Evolutionary conservation across 2,797 vertebrate species (phyloP).

Genomic region (Parauchenoglanis punctatus): DNA sequence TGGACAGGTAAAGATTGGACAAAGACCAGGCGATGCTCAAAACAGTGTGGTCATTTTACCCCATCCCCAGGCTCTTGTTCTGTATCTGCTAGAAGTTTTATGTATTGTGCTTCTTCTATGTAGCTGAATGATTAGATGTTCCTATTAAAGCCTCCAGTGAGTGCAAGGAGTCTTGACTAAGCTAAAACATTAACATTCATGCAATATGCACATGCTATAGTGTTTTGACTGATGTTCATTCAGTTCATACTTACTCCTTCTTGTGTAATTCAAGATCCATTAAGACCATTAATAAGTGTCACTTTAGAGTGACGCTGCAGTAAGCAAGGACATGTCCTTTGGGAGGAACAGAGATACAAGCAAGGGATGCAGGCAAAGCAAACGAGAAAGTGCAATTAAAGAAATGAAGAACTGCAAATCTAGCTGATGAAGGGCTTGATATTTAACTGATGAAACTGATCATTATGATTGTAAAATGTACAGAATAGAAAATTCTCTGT

Average conservation of each 20-base stretch:
- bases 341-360: neutral
- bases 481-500: neutral
- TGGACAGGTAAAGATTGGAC: neutral
- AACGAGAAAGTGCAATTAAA: neutral
- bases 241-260: neutral
- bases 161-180: neutral
- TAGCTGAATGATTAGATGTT: no score
- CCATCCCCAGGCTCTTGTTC: neutral
- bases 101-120: neutral
- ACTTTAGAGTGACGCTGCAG: neutral
- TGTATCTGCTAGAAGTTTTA: neutral
- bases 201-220: neutral
- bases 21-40: neutral
- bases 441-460: neutral
- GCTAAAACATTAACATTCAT: neutral
- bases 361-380: neutral
- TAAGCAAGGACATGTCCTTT: constrained; percentile 12
- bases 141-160: neutral
- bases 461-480: neutral
- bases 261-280: neutral
- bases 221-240: constrained; percentile 4
- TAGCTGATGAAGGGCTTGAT: neutral
- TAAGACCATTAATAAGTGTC: neutral
- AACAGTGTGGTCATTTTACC: neutral
- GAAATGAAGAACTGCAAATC: neutral